Conservation (phyloP, 2,888 invertebrate species). For the Drosophila kanekoi region DNA sequence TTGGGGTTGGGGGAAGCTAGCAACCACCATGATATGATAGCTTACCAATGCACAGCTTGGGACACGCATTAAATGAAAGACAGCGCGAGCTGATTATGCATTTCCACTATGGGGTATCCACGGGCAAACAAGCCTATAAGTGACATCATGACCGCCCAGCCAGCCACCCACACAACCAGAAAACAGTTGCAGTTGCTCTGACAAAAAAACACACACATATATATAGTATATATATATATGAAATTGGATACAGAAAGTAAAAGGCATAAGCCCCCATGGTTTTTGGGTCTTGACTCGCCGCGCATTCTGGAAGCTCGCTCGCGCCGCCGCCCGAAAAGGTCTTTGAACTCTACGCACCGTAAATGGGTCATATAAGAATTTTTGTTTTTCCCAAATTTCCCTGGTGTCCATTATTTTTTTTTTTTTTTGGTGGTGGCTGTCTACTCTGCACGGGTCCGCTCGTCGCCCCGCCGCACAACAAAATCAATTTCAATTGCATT, state of each 20-base stretch:
- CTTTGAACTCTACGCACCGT: constrained; percentile 81
- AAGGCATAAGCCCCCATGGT: constrained; percentile 58
- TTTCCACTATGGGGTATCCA: constrained; percentile 66
- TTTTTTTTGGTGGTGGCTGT: constrained; percentile 51
- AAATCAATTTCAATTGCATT: constrained; percentile 77
- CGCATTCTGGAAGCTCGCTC: constrained; percentile 20
- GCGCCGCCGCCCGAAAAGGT: constrained; percentile 60
- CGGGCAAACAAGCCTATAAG: constrained; percentile 34
- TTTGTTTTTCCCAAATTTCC: constrained; percentile 57
- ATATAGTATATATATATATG: constrained; percentile 13
- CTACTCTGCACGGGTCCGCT: background rate
- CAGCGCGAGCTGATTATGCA: constrained; percentile 63
- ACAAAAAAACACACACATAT: background rate
- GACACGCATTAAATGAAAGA: constrained; percentile 54
- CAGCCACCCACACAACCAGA: constrained; percentile 49
- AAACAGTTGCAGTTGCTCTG: constrained; percentile 73
- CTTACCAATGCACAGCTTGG: constrained; percentile 41
- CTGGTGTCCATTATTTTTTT: constrained; percentile 23
- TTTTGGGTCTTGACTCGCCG: constrained; percentile 67
- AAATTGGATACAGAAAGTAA: constrained; percentile 72
- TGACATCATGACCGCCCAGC: constrained; percentile 64
- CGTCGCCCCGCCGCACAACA: constrained; percentile 32
- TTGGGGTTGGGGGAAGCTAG: background rate
- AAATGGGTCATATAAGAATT: constrained; percentile 81
- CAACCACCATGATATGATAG: constrained; percentile 44